Conservation (phyloP, 2,797 vertebrate species). For the Rallus crepitans region DNA sequence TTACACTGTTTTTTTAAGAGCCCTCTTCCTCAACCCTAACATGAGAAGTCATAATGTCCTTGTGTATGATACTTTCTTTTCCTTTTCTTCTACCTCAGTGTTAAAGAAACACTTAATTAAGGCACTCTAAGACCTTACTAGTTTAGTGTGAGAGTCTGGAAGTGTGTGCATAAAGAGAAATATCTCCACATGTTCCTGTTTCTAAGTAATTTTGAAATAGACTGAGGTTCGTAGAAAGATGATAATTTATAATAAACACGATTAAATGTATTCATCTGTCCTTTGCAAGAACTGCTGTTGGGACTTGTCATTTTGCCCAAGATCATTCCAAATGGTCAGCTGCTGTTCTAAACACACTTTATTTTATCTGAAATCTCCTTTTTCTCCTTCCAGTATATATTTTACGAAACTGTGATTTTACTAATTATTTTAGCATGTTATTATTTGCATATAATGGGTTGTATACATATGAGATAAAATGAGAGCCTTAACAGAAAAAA, state of each 20-base stretch:
- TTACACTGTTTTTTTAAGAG: background rate
- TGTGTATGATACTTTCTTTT: background rate
- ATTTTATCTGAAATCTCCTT: background rate
- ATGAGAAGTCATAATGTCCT: background rate
- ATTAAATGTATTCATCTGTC: background rate
- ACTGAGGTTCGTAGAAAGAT: background rate
- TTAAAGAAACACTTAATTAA: background rate
- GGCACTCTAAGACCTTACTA: background rate
- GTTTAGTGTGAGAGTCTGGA: background rate
- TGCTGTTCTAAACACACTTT: background rate
- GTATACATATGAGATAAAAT: accelerated
- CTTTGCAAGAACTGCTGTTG: background rate
- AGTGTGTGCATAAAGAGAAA: background rate
- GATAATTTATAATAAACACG: background rate
- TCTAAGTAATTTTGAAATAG: background rate
- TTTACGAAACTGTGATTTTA: background rate
- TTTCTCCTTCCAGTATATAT: background rate
- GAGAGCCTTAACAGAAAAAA: background rate
- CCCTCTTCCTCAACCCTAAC: background rate
- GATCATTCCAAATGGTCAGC: background rate
- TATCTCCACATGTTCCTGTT: background rate
- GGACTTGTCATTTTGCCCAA: background rate
- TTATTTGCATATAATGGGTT: background rate
- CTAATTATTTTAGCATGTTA: background rate
- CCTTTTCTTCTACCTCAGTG: background rate